Base-by-base conservation (phyloP, 1,140 invertebrate species). In the Apis laboriosa region DNA sequence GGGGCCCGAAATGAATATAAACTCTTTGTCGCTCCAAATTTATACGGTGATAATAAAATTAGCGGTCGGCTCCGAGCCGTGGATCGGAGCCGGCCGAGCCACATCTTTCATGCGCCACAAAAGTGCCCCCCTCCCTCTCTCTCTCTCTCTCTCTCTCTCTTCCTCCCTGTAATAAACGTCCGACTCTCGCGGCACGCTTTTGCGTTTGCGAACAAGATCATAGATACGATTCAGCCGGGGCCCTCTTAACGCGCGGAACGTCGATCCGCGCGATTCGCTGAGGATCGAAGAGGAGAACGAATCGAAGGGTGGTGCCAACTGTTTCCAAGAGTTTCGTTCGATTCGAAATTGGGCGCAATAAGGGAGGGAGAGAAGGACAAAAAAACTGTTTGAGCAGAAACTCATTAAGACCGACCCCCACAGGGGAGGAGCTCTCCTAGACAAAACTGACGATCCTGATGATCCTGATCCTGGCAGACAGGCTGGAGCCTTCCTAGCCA, bases 381-480 rank as follows among this genome's bases (percentile, higher is more conserved):
- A 19, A 51, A 7, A 49, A 19, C 43, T 64, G 72, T 76, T 75
- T 53, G 3, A 67, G 80, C 83, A 85, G 88, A 92, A 93, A 90
- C 89, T 93, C 90, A 92, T 92, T 93, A 92, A 92, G 91, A 28
- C 77, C 34, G 80, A 85, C 77, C 84, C 84, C 88, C 74, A 84
- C 80, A 56, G 87, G 83, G 34, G 84, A 58, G 74, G n/a, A 3
- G 1, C n/a, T 28, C 28, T 81, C 83, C 86, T 92, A 90, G 89
- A 93, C 88, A 91, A 92, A 92, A 92, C 88, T 90, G 84, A 86
- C 80, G 85, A 88, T 91, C 90, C 79, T 89, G 91, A 92, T 92
- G 91, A 93, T 93, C 86, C 90, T 92, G 93, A 92, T 93, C 84
- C 86, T 85, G 86, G 92, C 85, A 94, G 93, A 94, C 93, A 92